A percentile compares a stretch with the other conserved stretches of the same genome.
These are phyloP conservation scores for Australoheros scitulus DNA, from an alignment of 2,113 vertebrate genomes.

Conservation along the genomic window DNA sequence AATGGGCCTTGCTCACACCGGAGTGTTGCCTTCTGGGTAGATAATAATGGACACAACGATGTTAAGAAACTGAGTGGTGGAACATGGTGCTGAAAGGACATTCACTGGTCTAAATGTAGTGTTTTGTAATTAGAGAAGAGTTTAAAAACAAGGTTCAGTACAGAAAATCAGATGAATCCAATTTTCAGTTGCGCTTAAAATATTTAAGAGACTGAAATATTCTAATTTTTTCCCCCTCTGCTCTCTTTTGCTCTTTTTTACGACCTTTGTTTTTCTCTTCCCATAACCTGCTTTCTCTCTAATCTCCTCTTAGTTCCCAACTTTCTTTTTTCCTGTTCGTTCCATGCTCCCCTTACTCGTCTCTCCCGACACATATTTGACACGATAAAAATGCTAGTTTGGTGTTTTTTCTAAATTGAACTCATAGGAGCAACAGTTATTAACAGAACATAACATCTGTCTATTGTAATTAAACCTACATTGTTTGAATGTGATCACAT, in stretches of 20 bases:
- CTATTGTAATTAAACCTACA: not conserved
- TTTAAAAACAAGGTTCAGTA: not conserved
- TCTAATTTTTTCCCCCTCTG: not conserved
- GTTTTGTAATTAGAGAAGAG: not conserved
- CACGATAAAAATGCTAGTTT: not conserved
- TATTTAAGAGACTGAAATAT: not conserved
- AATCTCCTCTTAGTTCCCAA: not conserved
- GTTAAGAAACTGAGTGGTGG: not conserved
- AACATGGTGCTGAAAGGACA: not conserved
- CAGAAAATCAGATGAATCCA: not conserved
- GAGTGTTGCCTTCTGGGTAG: conserved; percentile 33
- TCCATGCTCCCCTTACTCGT: not conserved
- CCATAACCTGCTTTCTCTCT: not conserved
- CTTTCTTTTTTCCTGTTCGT: not conserved
- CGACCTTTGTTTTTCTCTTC: not conserved
- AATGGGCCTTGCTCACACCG: conserved; percentile 37
- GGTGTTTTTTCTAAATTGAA: not conserved
- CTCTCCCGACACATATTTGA: not conserved
- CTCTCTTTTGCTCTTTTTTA: not conserved
- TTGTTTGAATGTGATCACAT: not conserved
- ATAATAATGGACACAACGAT: conserved; percentile 22
- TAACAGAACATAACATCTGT: not conserved
- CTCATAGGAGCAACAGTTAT: not conserved
- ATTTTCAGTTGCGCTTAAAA: not conserved
- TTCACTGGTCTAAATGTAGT: not conserved